These are phyloP conservation scores for Girardinichthys multiradiatus DNA, from an alignment of 2,113 vertebrate genomes.

Conservation along the genomic window DNA sequence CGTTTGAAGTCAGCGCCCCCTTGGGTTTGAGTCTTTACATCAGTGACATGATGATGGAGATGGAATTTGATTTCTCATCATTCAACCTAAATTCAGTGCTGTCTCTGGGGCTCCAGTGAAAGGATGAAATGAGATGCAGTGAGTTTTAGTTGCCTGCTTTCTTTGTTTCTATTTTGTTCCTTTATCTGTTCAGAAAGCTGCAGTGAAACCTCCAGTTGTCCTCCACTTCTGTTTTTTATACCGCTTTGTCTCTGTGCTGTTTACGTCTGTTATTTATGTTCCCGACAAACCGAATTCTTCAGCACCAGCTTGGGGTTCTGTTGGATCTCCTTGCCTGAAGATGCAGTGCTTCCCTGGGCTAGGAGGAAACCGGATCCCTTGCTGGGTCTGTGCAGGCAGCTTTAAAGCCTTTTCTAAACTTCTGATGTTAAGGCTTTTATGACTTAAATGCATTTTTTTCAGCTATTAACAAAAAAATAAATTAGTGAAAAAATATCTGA, in stretches of 20 bases:
- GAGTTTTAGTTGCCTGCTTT: background rate
- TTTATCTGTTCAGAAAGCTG: background rate
- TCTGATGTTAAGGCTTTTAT: background rate
- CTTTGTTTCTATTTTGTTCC: background rate
- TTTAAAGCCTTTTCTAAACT: background rate
- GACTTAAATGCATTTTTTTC: background rate
- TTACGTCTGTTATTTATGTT: constrained; percentile 10
- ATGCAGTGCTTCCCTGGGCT: constrained; percentile 11
- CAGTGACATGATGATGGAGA: constrained; percentile 13
- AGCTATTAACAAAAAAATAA: too few relatives aligned
- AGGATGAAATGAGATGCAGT: background rate
- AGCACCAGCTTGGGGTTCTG: constrained; percentile 1
- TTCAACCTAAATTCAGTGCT: background rate
- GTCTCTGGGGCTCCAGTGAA: background rate
- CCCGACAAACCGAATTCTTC: background rate
- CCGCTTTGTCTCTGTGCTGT: constrained; percentile 16
- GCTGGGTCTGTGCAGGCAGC: constrained; percentile 17
- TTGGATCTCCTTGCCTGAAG: background rate
- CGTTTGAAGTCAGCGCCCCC: constrained; percentile 51
- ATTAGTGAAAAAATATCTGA: too few relatives aligned
- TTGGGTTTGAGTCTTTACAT: constrained; percentile 28
- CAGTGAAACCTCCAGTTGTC: background rate
- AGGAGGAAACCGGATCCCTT: background rate
- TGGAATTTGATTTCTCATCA: constrained; percentile 4
- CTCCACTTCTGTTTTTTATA: constrained; percentile 12